These are phyloP conservation scores for Aleiodes sp. DNA, from an alignment of 1,140 invertebrate species.

Conservation along the genomic window DNA sequence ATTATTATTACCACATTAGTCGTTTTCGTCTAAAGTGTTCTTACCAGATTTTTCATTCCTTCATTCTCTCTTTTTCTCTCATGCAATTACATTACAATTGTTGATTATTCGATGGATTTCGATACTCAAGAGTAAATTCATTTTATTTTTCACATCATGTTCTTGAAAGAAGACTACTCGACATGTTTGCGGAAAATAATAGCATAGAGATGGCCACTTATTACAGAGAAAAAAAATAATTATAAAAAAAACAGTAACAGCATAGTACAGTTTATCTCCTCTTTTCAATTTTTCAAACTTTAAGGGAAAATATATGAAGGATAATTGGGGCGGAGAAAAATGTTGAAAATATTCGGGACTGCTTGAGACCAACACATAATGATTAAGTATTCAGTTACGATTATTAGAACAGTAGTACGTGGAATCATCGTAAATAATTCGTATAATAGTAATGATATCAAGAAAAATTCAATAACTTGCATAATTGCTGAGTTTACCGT, in stretches of 20 bases:
- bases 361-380: background rate
- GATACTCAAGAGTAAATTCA: background rate
- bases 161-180: background rate
- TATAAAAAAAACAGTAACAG: background rate
- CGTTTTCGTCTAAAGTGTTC: background rate
- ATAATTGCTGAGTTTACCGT: background rate
- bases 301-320: background rate
- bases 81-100: background rate
- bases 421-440: background rate
- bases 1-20: slow-evolving; percentile 47
- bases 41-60: slow-evolving; percentile 6
- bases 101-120: slow-evolving; percentile 6
- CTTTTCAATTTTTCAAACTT: background rate
- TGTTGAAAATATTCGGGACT: background rate
- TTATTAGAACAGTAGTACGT: too few relatives aligned
- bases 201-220: slow-evolving; percentile 12
- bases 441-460: background rate
- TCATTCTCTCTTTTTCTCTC: slow-evolving; percentile 1
- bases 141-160: slow-evolving; percentile 3
- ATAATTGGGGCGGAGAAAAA: background rate
- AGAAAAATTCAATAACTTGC: slow-evolving; percentile 4
- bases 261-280: background rate
- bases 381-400: background rate
- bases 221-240: background rate
- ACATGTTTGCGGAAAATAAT: background rate